Base-by-base conservation (phyloP, 2,797 vertebrate species). In the Chromobotia macracanthus region DNA sequence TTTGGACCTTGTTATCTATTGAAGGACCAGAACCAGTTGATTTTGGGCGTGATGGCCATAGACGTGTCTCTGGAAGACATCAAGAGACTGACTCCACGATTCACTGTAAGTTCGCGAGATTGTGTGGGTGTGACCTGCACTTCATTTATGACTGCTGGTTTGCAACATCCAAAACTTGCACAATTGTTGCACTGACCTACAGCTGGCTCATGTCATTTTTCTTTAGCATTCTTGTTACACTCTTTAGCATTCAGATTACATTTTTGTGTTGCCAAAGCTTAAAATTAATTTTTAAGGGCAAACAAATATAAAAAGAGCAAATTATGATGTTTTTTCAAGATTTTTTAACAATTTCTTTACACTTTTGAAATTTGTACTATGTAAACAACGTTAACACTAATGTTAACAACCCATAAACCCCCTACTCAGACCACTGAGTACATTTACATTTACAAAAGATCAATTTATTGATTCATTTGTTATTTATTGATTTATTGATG, bases 51-150 rank as follows among this genome's bases (percentile, higher is more conserved):
- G 46, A 98, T 99, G 97, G 97, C 96, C 0, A 92, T 99, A 2
- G 97, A 99, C 85, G 97, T 99, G 31, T 97, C 97, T 79, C 90
- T 99, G 84, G 96, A 97, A 64, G 97, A 99, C 79, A 97, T 99
- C 87, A 98, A 98, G 90, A 97, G 95, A 71, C 89, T 98, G 77
- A 99, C 97, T 0, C 97, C 97, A 3, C 93, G 95, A 48, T 98
- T 97, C 88, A 98, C 97, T 51, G 97, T 99, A 91, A 95, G 95
- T 82, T 41, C 38, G 9, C 7, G 38, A 8, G 38, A 41, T 5
- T 5, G 18, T 23, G 64, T 58, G 31, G 7, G 65, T 35, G 28
- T 56, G 46, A 67, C 23, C 48, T 48, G 56, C 53, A 44, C 21
- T 15, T 38, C 1, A 65, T 72, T 23, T 75, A 28, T 11, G 63